These are phyloP conservation scores for Eristalis intricaria DNA, from an alignment of 2,888 invertebrate genomes.

Conservation along the genomic window DNA sequence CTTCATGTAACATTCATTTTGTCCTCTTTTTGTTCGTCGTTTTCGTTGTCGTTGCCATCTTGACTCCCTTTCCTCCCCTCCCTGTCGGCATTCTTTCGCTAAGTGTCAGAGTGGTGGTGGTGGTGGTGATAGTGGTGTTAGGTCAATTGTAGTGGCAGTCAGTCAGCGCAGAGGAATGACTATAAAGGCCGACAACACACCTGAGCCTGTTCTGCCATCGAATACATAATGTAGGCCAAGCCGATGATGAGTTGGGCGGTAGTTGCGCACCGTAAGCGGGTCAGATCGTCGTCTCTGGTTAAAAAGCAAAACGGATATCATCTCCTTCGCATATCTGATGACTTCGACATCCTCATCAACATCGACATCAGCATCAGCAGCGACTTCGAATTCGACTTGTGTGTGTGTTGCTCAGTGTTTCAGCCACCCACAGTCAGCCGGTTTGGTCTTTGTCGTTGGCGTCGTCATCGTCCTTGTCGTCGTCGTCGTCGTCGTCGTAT, in stretches of 20 bases:
- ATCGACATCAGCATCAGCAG: constrained; percentile 26
- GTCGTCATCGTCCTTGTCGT: not conserved
- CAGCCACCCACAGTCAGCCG: not conserved
- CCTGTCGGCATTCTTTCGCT: not conserved
- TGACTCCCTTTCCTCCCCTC: constrained; percentile 19
- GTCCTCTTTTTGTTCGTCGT: not conserved
- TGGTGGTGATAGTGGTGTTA: constrained; percentile 39
- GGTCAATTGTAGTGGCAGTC: constrained; percentile 63
- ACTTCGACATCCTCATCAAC: constrained; percentile 43
- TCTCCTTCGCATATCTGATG: constrained; percentile 64
- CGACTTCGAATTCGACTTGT: constrained; percentile 46
- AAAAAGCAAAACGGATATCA: constrained; percentile 61
- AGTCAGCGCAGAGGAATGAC: constrained; percentile 28
- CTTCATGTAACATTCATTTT: constrained; percentile 48
- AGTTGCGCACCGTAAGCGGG: constrained; percentile 24
- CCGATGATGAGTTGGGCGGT: constrained; percentile 17
- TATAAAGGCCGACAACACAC: constrained; percentile 50
- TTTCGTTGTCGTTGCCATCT: constrained; percentile 2
- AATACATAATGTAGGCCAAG: constrained; percentile 36
- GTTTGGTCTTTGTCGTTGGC: constrained; percentile 38
- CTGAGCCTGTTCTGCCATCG: constrained; percentile 46
- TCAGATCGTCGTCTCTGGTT: constrained; percentile 40
- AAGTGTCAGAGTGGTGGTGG: constrained; percentile 9
- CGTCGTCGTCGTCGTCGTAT: constrained; percentile 34
- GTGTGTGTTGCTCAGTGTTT: constrained; percentile 8